These are phyloP conservation scores for Erythrocercus mccallii DNA, from an alignment of 2,113 vertebrate genomes.

Conservation along the genomic window DNA sequence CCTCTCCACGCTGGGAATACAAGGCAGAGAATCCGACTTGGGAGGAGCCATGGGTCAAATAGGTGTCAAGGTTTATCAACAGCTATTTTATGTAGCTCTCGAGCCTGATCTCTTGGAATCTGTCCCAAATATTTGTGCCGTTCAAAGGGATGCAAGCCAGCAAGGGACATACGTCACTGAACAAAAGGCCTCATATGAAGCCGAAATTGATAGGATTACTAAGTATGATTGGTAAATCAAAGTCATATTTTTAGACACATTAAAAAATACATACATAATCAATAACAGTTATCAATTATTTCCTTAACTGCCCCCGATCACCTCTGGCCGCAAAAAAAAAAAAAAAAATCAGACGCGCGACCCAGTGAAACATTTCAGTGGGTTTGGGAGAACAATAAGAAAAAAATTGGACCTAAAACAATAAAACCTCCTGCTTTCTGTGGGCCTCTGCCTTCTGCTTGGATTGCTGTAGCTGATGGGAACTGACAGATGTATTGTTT, in stretches of 20 bases:
- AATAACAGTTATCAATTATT: conserved; percentile 81
- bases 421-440: conserved; percentile 85
- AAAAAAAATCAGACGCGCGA: conserved; percentile 69
- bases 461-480: conserved; percentile 89
- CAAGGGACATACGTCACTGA: conserved; percentile 15
- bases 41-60: neutral
- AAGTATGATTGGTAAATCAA: conserved; percentile 73
- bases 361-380: conserved; percentile 80
- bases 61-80: neutral
- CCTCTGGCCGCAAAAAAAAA: conserved; percentile 68
- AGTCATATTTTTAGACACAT: conserved; percentile 53
- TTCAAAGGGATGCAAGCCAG: neutral
- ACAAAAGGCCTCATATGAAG: conserved; percentile 74
- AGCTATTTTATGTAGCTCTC: conserved; percentile 21
- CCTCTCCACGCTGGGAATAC: neutral
- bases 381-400: conserved; percentile 80
- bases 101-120: neutral
- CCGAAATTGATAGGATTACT: conserved; percentile 70
- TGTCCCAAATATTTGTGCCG: neutral
- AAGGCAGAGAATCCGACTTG: neutral
- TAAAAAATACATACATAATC: conserved; percentile 14
- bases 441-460: conserved; percentile 91
- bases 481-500: conserved; percentile 99
- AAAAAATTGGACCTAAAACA: conserved; percentile 86
- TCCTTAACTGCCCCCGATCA: conserved; percentile 68